Base-by-base conservation (phyloP, 2,888 invertebrate species). In the Drosophila austrosaltans region DNA sequence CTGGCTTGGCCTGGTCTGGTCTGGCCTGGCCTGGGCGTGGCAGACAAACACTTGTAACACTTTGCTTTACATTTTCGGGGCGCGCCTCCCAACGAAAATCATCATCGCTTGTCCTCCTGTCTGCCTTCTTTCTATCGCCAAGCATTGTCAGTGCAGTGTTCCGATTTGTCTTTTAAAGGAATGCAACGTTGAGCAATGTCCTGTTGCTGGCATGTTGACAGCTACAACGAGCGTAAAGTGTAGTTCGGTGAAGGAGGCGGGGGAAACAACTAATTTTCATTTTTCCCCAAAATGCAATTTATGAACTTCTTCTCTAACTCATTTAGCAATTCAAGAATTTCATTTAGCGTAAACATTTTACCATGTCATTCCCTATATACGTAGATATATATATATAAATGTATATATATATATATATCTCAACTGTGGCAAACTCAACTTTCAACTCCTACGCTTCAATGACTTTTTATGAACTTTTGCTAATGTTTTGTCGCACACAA, bases 261-360 rank as follows among this genome's bases (percentile, higher is more conserved):
- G 36, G 36, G 8, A 54, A 73, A 60, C 39, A 44, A 74, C 71
- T 62, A 53, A 68, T 69, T 76, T 77, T 74, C 63, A 66, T 67
- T 53, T 66, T 60, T 53, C 12, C 54, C 32, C 58, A 44, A 68
- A 78, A 70, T 77, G 74, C 20, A 69, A 77, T 77, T 84, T 77
- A 30, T 53, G 83, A 84, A 87, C 66, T 78, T 73, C 4, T 20
- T 76, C 63, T 32, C 68, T 66, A 75, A 84, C 82, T 82, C 75
- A 83, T 80, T 87, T 82, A 79, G 72, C 75, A 72, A 85, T 77
- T 84, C 87, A 74, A 76, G 72, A 81, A 84, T 76, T 85, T 82
- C 80, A 87, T 87, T 87, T 75, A 75, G 72, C 75, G 82, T 70
- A 66, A 87, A 78, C 69, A 84, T 70, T 59, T 74, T 66, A 53